These are phyloP conservation scores for Hippocampus comes DNA, from an alignment of 2,113 vertebrate species.

Conservation along the genomic window DNA sequence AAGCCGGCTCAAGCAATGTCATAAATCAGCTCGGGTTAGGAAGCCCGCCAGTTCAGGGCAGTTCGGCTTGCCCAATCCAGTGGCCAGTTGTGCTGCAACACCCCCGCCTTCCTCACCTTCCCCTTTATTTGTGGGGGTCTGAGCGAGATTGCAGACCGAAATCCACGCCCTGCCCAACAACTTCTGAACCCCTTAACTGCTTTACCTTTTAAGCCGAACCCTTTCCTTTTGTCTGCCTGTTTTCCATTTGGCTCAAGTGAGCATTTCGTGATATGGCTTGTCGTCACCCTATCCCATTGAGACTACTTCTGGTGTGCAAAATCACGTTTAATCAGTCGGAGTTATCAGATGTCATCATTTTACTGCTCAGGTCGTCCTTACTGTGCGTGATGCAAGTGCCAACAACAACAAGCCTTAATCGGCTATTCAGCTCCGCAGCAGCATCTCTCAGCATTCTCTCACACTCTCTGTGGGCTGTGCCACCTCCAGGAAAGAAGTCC, in stretches of 20 bases:
- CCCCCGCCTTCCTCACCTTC: neutral
- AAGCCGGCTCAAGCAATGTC: slow-evolving; percentile 30
- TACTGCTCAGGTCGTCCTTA: neutral
- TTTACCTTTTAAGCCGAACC: neutral
- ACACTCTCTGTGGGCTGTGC: no score
- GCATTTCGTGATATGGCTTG: neutral
- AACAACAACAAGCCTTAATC: neutral
- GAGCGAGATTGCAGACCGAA: neutral
- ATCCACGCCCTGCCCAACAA: no score
- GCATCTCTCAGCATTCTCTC: no score
- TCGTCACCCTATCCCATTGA: neutral
- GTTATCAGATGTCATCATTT: neutral
- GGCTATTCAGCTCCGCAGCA: neutral
- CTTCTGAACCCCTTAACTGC: no score
- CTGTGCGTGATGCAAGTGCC: neutral
- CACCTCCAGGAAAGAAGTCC: no score
- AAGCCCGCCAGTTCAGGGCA: slow-evolving; percentile 27
- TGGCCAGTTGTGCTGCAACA: slow-evolving; percentile 24
- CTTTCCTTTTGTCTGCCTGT: neutral
- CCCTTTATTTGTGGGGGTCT: neutral
- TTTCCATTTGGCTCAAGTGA: neutral
- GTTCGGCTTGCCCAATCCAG: slow-evolving; percentile 35
- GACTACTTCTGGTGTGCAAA: neutral
- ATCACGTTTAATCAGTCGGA: neutral
- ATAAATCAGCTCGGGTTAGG: slow-evolving; percentile 45